Base-by-base conservation (phyloP, 2,797 vertebrate species). In the Molothrus ater region DNA sequence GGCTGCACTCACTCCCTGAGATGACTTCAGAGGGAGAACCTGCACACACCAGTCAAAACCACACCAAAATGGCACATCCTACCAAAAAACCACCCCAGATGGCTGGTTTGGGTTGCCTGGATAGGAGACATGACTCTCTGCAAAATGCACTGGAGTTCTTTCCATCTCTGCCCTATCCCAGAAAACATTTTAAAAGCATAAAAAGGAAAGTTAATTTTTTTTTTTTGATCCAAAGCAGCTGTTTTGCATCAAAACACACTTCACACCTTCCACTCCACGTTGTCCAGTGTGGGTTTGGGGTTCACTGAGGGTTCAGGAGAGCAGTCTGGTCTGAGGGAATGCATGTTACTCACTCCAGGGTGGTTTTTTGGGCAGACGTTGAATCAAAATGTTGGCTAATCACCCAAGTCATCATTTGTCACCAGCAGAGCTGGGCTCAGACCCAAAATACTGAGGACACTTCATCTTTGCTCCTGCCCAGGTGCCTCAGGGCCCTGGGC, bases 241-340 rank as follows among this genome's bases (percentile, higher is more conserved):
- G 48, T 20, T 78, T 70, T 61, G 25, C 9, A 40, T 78, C 42
- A 47, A 63, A 86, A 63, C 31, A 56, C 26, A 31, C 14, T 69
- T 70, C 34, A 38, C 3, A 1, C 50, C 65, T 65, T n/a, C 13
- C 10, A 43, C 7, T 22, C 60, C 0, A 0, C n/a, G 1, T 19
- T 13, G 10, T 17, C 15, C 32, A 11, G 24, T 0, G 1, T 0
- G 1, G 20, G 7, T 48, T 57, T 43, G 51, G 69, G 21, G 31
- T 29, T 88, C 64, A 4, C 31, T 6, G 20, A 5, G 1, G 9
- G 42, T 7, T 69, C 16, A 47, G 48, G n/a, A 43, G 65, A 47
- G 25, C 5, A 8, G 16, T 2, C 25, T 56, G 60, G 15, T 50
- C 56, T 69, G 68, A 66, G 40, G 54, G 38, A 59, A 53, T 16